Percentiles rank a stretch among this genome's conserved stretches.
Evolutionary conservation across 2,888 invertebrate genomes (phyloP).

Genomic region (Lasioglossum vierecki): DNA sequence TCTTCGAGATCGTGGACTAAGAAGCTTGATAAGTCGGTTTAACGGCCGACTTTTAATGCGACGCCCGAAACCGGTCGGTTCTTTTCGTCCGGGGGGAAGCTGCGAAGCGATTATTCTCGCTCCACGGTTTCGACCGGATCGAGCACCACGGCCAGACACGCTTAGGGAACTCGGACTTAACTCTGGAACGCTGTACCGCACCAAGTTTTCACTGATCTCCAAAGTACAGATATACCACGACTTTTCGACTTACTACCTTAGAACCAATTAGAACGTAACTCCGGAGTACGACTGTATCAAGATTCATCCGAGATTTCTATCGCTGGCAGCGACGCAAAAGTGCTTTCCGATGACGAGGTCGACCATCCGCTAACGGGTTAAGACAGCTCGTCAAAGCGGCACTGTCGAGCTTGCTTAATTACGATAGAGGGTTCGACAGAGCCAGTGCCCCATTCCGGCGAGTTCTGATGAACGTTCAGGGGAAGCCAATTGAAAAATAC

Average conservation of each 20-base stretch:
- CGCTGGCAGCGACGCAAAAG: not conserved
- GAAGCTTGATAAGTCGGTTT: slow-evolving; percentile 40
- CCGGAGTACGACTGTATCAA: not conserved
- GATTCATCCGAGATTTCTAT: not conserved
- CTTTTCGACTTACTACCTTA: not conserved
- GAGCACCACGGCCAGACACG: not conserved
- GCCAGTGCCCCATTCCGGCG: not conserved
- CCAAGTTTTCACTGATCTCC: not conserved
- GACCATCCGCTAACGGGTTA: not conserved
- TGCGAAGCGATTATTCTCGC: slow-evolving; percentile 24
- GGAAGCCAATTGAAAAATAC: slow-evolving; percentile 49
- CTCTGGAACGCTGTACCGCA: not conserved
- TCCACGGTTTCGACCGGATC: not conserved
- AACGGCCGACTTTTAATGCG: slow-evolving; percentile 29
- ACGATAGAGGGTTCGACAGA: slow-evolving; percentile 36
- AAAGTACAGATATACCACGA: not conserved
- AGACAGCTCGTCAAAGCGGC: slow-evolving; percentile 17
- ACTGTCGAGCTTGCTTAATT: slow-evolving; percentile 33
- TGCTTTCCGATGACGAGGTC: slow-evolving; percentile 2
- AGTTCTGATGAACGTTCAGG: slow-evolving; percentile 48
- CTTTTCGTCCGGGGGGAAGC: not conserved
- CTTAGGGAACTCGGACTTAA: not conserved
- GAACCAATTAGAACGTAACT: not conserved
- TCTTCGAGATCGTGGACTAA: not conserved
- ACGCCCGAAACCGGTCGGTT: slow-evolving; percentile 1